Percentiles rank a stretch among this genome's conserved stretches.
phyloP scores from a whole-genome alignment of 2,113 vertebrate species.

The Nipponia nippon region DNA sequence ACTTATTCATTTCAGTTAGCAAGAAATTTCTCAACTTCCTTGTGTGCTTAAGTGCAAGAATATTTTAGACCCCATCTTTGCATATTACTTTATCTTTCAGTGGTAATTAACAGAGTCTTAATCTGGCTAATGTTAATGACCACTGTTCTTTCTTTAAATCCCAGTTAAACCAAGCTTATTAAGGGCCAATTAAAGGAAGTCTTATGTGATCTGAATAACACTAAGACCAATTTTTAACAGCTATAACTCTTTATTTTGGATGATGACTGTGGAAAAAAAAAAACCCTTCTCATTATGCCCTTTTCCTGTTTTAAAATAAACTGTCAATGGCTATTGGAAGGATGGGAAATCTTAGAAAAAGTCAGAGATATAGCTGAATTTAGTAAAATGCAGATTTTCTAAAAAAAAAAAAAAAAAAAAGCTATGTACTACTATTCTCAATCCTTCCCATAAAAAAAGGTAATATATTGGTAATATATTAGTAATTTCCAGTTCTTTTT shows the following conservation, averaged over 20 bases:
- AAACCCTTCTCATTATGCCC: neutral
- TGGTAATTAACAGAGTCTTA: slow-evolving; percentile 84
- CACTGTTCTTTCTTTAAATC: slow-evolving; percentile 82
- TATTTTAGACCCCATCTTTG: slow-evolving; percentile 71
- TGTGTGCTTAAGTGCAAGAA: slow-evolving; percentile 62
- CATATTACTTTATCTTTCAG: slow-evolving; percentile 83
- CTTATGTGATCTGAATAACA: slow-evolving; percentile 79
- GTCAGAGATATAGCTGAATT: neutral
- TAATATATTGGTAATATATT: neutral
- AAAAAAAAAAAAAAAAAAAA: no score
- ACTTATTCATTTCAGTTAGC: slow-evolving; percentile 47
- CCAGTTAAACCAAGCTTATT: slow-evolving; percentile 86
- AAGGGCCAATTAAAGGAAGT: slow-evolving; percentile 81
- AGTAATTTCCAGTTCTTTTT: neutral
- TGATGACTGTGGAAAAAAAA: slow-evolving; percentile 25
- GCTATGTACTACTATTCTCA: neutral
- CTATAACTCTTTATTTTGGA: slow-evolving; percentile 48
- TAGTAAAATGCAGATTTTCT: neutral
- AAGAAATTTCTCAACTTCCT: slow-evolving; percentile 57
- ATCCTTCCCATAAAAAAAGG: neutral
- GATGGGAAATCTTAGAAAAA: neutral
- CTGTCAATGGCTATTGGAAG: neutral
- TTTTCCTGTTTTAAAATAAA: slow-evolving; percentile 40
- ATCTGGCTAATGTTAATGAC: slow-evolving; percentile 85
- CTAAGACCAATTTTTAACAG: slow-evolving; percentile 58